phyloP scores from a whole-genome alignment of 2,113 vertebrate genomes.

The Alectura lathami region DNA sequence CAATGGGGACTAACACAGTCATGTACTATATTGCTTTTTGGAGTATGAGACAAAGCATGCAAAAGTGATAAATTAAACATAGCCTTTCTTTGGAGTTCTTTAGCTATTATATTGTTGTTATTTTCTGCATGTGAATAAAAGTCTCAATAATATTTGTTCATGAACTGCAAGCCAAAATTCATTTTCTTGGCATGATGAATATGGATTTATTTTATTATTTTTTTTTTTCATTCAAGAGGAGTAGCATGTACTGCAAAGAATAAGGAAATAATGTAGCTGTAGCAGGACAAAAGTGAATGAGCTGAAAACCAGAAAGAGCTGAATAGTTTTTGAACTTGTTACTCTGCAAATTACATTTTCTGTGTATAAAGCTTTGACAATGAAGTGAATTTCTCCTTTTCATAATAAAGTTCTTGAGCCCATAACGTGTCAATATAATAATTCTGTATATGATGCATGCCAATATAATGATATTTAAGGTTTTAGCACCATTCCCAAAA shows the following conservation, averaged over 20 bases:
- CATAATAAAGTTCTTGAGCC: not conserved
- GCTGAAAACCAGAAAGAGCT: not conserved
- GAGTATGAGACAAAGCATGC: not conserved
- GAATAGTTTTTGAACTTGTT: not conserved
- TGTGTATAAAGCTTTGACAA: not conserved
- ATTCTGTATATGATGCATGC: rapidly evolving
- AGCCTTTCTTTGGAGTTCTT: not conserved
- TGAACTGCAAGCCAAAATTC: not conserved
- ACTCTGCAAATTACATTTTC: not conserved
- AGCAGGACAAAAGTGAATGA: not conserved
- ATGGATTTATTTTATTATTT: not conserved
- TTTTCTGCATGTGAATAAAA: not conserved
- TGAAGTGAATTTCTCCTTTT: not conserved
- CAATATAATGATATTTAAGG: not conserved
- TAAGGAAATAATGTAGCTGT: conserved; percentile 21
- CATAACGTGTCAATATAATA: not conserved
- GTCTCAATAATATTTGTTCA: not conserved
- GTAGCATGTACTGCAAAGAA: not conserved
- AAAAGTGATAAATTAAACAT: not conserved
- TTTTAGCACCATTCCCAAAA: not conserved
- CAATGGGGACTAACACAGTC: not conserved
- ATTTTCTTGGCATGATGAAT: not conserved
- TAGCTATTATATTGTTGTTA: not conserved
- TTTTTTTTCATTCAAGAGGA: not conserved
- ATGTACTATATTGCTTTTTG: not conserved